These are phyloP conservation scores for Nothoprocta pentlandii DNA, from an alignment of 2,113 vertebrate genomes.

Conservation along the genomic window DNA sequence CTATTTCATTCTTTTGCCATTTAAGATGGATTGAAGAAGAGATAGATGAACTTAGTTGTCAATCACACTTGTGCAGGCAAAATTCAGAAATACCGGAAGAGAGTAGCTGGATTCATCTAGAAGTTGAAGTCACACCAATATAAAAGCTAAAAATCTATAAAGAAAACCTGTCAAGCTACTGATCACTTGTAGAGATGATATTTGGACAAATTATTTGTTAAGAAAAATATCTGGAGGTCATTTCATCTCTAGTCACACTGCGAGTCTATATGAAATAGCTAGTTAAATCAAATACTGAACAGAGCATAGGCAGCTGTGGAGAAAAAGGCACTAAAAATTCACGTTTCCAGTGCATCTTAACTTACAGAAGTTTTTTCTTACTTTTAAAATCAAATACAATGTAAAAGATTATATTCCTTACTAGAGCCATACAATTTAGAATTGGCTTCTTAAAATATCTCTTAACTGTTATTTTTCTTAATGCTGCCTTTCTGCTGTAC, in stretches of 20 bases:
- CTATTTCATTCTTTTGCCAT: background rate
- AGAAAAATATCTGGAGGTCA: background rate
- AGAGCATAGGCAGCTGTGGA: background rate
- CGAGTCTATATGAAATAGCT: background rate
- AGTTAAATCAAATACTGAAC: background rate
- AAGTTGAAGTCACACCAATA: background rate
- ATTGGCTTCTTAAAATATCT: background rate
- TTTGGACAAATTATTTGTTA: background rate
- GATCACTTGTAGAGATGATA: background rate
- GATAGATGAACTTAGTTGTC: background rate
- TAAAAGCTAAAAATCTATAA: background rate
- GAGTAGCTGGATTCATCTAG: background rate
- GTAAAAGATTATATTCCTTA: background rate
- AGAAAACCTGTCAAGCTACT: background rate
- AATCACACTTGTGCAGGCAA: background rate
- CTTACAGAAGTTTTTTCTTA: background rate
- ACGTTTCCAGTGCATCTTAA: background rate
- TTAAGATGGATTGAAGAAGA: background rate
- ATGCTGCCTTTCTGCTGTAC: background rate
- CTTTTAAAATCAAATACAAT: slow-evolving; percentile 1
- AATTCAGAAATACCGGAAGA: background rate
- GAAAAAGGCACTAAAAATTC: slow-evolving; percentile 5
- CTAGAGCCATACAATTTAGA: background rate
- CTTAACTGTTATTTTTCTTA: background rate
- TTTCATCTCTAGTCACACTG: background rate